A percentile compares a stretch with the other conserved stretches of the same genome.
Evolutionary conservation across 2,113 vertebrate genomes (phyloP).

Genomic region (Pseudopipra pipra): DNA sequence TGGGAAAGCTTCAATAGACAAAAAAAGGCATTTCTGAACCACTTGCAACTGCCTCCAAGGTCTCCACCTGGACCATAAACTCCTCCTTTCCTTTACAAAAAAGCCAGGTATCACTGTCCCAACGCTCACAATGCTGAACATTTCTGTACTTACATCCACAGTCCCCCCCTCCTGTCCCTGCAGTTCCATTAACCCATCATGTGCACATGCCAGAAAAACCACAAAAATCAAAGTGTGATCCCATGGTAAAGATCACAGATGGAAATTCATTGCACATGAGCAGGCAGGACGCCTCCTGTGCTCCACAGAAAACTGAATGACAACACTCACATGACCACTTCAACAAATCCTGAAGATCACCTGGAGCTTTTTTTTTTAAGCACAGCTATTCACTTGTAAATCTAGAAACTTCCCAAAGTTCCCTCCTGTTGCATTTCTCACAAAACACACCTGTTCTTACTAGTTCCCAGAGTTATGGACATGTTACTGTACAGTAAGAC

Average conservation of each 20-base stretch:
- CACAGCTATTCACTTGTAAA: background rate
- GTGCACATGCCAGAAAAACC: background rate
- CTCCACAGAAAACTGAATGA: background rate
- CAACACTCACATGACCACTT: background rate
- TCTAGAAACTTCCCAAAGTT: background rate
- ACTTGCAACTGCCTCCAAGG: background rate
- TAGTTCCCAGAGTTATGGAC: background rate
- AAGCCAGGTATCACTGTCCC: rapidly evolving
- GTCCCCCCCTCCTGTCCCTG: background rate
- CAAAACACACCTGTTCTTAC: background rate
- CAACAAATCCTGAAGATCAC: background rate
- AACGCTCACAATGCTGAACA: background rate
- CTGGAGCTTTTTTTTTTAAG: background rate
- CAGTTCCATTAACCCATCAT: background rate
- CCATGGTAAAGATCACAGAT: too few species aligned
- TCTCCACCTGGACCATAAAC: background rate
- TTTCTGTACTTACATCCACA: background rate
- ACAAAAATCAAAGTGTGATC: background rate
- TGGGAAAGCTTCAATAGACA: background rate
- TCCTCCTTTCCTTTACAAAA: background rate
- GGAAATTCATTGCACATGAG: background rate
- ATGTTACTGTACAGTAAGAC: background rate
- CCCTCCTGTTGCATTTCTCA: background rate
- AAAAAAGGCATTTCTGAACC: background rate
- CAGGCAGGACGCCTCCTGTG: background rate